Conservation (phyloP, 2,888 invertebrate species). For the Mythimna lalbum region DNA sequence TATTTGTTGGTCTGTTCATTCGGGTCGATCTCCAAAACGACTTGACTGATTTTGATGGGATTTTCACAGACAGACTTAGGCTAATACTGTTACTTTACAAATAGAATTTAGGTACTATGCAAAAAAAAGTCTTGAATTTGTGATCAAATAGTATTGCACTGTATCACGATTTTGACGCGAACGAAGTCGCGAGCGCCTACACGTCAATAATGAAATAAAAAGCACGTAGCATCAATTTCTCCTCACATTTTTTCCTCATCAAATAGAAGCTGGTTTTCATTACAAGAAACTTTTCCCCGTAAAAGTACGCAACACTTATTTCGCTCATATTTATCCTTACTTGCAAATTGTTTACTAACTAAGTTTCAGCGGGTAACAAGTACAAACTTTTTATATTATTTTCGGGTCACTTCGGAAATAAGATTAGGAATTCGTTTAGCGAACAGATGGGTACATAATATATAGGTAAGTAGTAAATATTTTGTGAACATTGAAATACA, state of each 20-base stretch:
- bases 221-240: background rate
- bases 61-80: no score
- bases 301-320: slow-evolving; percentile 21
- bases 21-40: no score
- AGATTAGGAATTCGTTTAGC: slow-evolving; percentile 28
- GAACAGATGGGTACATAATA: background rate
- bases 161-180: no score
- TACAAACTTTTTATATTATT: slow-evolving; percentile 42
- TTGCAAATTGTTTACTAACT: slow-evolving; percentile 44
- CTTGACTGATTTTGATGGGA: no score
- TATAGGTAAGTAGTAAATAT: background rate
- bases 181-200: no score
- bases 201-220: no score
- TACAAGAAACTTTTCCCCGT: slow-evolving; percentile 1
- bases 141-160: no score
- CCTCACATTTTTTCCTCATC: background rate
- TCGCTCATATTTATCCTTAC: background rate
- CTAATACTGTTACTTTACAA: no score
- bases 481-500: no score
- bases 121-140: no score
- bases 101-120: no score
- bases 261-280: background rate
- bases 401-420: slow-evolving; percentile 23
- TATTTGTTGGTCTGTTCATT: no score
- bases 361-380: slow-evolving; percentile 25